Conservation (phyloP, 2,797 vertebrate species). For the Channallabes apus region DNA sequence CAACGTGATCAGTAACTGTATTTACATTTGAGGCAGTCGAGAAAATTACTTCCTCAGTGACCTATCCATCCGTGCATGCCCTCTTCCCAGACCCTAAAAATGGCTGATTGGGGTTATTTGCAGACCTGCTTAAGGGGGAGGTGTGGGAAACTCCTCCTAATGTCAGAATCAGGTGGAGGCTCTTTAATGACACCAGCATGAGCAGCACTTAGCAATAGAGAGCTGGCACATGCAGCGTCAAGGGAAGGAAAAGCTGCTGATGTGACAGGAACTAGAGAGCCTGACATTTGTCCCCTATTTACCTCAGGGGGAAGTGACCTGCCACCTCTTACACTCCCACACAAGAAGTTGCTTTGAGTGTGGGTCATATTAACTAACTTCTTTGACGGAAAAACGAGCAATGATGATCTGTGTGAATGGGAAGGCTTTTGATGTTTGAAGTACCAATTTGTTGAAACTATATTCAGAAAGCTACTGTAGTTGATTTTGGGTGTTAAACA, state of each 20-base stretch:
- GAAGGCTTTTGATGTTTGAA: conserved; percentile 45
- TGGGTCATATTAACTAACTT: conserved; percentile 56
- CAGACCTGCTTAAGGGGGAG: conserved; percentile 42
- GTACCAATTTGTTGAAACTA: conserved; percentile 1
- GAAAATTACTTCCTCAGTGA: conserved; percentile 25
- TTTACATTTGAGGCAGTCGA: neutral
- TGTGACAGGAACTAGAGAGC: conserved; percentile 61
- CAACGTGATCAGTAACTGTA: neutral
- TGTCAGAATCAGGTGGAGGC: conserved; percentile 59
- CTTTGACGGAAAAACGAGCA: conserved; percentile 50
- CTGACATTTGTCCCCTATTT: conserved; percentile 64
- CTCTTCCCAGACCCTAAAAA: conserved; percentile 60
- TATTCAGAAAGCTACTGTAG: neutral
- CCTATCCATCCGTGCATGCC: conserved; percentile 47
- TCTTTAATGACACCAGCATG: conserved; percentile 55
- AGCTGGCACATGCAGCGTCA: conserved; percentile 46
- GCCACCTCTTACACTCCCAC: conserved; percentile 58
- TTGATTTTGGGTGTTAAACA: neutral
- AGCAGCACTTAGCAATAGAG: conserved; percentile 40
- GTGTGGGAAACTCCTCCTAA: conserved; percentile 58
- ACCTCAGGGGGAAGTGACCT: conserved; percentile 70
- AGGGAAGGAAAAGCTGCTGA: conserved; percentile 58
- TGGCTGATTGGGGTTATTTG: conserved; percentile 54
- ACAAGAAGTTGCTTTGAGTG: conserved; percentile 57
- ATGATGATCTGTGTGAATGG: conserved; percentile 53